These are phyloP conservation scores for Tuta absoluta DNA, from an alignment of 2,888 invertebrate genomes.

Conservation along the genomic window DNA sequence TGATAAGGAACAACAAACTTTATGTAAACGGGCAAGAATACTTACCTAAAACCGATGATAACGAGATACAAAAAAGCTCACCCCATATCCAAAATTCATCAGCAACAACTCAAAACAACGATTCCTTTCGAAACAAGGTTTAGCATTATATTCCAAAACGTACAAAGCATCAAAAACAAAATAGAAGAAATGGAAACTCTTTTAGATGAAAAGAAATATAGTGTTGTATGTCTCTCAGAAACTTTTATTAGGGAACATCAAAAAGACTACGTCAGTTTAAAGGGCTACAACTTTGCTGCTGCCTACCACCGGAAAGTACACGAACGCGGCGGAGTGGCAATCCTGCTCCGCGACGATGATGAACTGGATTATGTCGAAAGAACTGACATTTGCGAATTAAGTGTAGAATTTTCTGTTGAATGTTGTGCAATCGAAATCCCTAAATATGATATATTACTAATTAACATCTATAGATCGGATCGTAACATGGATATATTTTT, in stretches of 20 bases:
- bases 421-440: slow-evolving; percentile 7
- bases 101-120: background rate
- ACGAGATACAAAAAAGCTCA: background rate
- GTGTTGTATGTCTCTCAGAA: slow-evolving; percentile 2
- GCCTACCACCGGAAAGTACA: background rate
- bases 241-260: background rate
- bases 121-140: background rate
- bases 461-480: background rate
- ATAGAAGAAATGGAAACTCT: background rate
- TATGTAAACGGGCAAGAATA: background rate
- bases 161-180: background rate
- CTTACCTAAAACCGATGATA: background rate
- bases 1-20: background rate
- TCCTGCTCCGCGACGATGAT: background rate
- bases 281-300: background rate
- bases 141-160: background rate
- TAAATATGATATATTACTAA: background rate
- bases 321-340: background rate
- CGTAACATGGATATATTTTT: background rate
- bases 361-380: background rate
- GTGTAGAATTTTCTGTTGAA: background rate
- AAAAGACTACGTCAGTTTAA: background rate
- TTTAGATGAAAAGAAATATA: background rate
- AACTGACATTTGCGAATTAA: background rate
- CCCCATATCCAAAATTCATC: background rate